These are phyloP conservation scores for Cochlearius cochlearius DNA, from an alignment of 2,113 vertebrate species.

Conservation along the genomic window DNA sequence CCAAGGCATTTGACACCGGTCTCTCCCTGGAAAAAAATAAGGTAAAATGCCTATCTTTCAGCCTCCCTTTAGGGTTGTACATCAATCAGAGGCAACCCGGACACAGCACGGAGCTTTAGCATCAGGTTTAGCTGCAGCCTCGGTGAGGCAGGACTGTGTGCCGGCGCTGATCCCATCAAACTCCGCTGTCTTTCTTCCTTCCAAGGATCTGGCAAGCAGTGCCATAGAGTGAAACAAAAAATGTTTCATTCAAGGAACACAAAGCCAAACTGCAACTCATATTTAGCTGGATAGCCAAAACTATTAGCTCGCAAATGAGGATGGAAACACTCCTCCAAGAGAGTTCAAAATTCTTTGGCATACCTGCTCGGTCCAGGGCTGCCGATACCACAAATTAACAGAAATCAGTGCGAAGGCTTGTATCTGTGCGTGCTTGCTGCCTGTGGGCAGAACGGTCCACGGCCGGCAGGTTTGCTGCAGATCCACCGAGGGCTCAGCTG, in stretches of 20 bases:
- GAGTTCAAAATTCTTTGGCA: constrained; percentile 5
- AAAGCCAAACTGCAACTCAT: neutral
- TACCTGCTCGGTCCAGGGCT: neutral
- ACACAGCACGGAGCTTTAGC: neutral
- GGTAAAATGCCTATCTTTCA: neutral
- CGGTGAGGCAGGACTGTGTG: neutral
- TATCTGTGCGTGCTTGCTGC: neutral
- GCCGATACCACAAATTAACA: neutral
- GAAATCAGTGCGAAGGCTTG: neutral
- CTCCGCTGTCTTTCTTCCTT: neutral
- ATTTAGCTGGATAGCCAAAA: neutral
- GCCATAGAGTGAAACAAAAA: neutral
- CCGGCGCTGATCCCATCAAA: neutral
- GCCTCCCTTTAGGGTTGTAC: neutral
- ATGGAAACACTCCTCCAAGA: neutral
- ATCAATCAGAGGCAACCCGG: neutral
- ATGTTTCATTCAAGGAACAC: neutral
- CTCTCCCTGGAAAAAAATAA: neutral
- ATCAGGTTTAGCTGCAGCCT: neutral
- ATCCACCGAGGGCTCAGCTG: constrained; percentile 25
- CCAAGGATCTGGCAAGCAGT: neutral
- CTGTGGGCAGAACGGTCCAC: neutral
- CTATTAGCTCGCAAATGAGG: neutral
- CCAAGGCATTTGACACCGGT: neutral
- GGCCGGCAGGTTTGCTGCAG: neutral